Conservation (phyloP, 2,888 invertebrate species). For the Tryphoninae sp. region DNA sequence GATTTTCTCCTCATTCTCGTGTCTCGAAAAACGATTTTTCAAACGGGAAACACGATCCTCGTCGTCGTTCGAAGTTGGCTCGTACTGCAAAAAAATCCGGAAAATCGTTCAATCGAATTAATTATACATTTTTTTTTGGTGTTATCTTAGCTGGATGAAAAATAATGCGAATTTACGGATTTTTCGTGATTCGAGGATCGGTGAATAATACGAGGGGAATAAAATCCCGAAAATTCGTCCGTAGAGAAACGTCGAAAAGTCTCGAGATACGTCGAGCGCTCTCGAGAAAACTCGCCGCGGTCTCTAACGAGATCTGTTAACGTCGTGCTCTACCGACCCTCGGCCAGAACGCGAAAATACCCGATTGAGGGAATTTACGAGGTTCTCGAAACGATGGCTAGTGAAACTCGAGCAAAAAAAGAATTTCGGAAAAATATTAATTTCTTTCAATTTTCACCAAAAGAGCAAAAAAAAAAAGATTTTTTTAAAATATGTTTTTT, state of each 20-base stretch:
- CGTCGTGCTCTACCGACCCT: not conserved
- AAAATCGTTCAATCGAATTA: slow-evolving; percentile 3
- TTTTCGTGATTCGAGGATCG: not conserved
- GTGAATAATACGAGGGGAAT: not conserved
- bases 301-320: slow-evolving; percentile 45
- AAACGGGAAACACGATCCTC: slow-evolving; percentile 49
- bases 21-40: slow-evolving; percentile 52
- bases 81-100: slow-evolving; percentile 54
- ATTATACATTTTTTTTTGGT: not conserved
- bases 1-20: slow-evolving; percentile 2
- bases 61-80: slow-evolving; percentile 38
- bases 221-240: slow-evolving; percentile 7
- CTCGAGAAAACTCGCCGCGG: slow-evolving; percentile 11
- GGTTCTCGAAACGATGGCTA: not conserved
- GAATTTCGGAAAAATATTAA: no score
- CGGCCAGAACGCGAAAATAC: not conserved
- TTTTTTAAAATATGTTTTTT: no score
- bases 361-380: not conserved
- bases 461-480: no score
- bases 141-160: not conserved
- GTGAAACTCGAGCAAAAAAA: no score
- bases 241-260: not conserved
- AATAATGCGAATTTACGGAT: no score
- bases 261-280: slow-evolving; percentile 10
- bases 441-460: no score